Base-by-base conservation (phyloP, 1,140 invertebrate genomes). In the Caenorhabditis briggsae region DNA sequence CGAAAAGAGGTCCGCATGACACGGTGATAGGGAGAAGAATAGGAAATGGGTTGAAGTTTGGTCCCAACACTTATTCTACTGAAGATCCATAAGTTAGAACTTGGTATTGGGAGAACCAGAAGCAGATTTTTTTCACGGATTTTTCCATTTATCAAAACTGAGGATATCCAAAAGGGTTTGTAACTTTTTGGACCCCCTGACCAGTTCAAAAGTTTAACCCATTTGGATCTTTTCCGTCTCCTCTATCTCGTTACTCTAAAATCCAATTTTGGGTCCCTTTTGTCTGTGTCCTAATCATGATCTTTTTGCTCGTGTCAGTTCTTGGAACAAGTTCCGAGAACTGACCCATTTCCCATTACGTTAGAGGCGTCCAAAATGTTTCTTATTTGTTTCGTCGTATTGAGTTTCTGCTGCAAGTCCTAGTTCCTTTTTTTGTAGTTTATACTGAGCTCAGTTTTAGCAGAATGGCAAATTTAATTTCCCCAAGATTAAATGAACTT, bases 11-110 rank as follows among this genome's bases (percentile, higher is more conserved):
- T 78, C 46, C 70, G 23, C 43, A 78, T 78, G 70, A 78, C 70
- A 78, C 46, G 20, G 43, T 78, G 70, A 78, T 78, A 78, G 53
- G 70, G 53, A 25, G 70, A 78, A 78, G 70, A 78, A 50, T 48
- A 50, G 33, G n/a, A 50, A 50, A 78, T 50, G 70, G 12, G 70
- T 48, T 70, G 64, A 16, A 70, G 64, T 70, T 70, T 70, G 64
- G 64, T 70, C 64, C 14, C 11, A 61, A 18, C 9, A 8, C 23
- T 61, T 33, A 12, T 61, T 23, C 20, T 61, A 8, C 56, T 12
- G 23, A 61, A 53, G 50, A 14, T 14, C 12, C 50, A 53, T 53
- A 53, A 16, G 33, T 3, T 33, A 33, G 33, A 33, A 33, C 33
- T 33, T 33, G 1, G 18, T 58, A 58, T 58, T n/a, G 0, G 18